Evolutionary conservation across 2,797 vertebrate genomes (phyloP).

Genomic region (Clarias laeviceps): DNA sequence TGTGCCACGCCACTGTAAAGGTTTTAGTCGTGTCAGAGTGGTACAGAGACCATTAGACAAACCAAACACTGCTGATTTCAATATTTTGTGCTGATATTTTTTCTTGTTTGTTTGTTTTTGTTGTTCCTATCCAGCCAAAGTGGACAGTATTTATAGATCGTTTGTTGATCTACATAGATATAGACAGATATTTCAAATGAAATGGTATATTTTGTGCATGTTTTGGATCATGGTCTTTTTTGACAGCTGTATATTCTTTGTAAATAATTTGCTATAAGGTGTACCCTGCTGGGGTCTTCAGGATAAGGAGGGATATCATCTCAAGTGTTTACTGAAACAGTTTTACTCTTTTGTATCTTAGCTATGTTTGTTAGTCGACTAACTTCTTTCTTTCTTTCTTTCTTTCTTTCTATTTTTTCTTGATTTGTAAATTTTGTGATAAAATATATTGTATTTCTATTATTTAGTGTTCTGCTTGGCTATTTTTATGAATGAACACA

Average conservation of each 20-base stretch:
- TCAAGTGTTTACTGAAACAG: conserved; percentile 64
- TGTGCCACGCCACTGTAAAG: neutral
- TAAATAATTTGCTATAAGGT: conserved; percentile 78
- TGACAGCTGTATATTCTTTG: conserved; percentile 81
- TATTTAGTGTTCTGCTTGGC: conserved; percentile 54
- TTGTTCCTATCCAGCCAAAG: conserved; percentile 71
- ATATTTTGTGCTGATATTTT: neutral
- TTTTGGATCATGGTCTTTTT: conserved; percentile 77
- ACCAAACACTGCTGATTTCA: conserved; percentile 38
- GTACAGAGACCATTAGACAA: conserved; percentile 30
- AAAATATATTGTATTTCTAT: conserved; percentile 58
- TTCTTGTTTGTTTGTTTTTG: conserved; percentile 6
- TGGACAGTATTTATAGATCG: conserved; percentile 76
- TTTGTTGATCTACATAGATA: conserved; percentile 71
- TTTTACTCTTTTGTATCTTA: conserved; percentile 67
- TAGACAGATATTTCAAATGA: conserved; percentile 78
- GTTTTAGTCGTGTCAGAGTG: conserved; percentile 3
- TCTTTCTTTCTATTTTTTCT: conserved; percentile 49
- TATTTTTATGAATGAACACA: conserved; percentile 43
- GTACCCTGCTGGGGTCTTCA: conserved; percentile 66
- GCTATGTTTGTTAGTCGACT: conserved; percentile 31
- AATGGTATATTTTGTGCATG: conserved; percentile 78
- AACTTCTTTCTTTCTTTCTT: conserved; percentile 53
- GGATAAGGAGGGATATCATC: conserved; percentile 62
- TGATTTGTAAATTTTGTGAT: conserved; percentile 73